Conservation (phyloP, 2,113 vertebrate species). For the Rhizomys pruinosus region DNA sequence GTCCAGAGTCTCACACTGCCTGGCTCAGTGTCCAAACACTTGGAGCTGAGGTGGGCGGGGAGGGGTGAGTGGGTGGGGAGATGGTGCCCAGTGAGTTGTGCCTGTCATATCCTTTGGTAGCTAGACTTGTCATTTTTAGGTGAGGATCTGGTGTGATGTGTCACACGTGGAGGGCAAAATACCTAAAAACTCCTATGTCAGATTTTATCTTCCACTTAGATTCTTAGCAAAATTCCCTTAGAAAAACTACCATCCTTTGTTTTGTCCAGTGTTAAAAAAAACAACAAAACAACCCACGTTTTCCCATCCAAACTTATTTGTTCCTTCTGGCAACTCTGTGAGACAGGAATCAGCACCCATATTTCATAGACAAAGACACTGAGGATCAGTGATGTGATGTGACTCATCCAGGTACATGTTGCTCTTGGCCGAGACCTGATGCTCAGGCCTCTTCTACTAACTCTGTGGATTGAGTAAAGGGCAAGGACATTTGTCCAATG, state of each 20-base stretch:
- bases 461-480: not conserved
- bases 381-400: not conserved
- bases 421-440: not conserved
- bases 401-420: not conserved
- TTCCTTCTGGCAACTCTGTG: not conserved
- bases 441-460: not conserved
- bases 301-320: not conserved
- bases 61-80: too few relatives aligned
- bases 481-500: not conserved
- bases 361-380: not conserved
- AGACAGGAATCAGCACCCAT: not conserved
- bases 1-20: not conserved
- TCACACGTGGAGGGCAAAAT: not conserved
- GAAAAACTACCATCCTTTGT: not conserved
- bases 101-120: not conserved
- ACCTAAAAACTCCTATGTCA: not conserved
- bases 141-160: not conserved
- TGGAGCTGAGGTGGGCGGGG: not conserved
- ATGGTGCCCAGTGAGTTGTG: not conserved
- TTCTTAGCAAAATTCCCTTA: constrained; percentile 17
- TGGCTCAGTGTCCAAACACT: not conserved
- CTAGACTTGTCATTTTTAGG: not conserved
- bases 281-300: not conserved
- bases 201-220: constrained; percentile 37
- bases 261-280: not conserved